Base-by-base conservation (phyloP, 2,888 invertebrate species). In the Lissonota sp. region DNA sequence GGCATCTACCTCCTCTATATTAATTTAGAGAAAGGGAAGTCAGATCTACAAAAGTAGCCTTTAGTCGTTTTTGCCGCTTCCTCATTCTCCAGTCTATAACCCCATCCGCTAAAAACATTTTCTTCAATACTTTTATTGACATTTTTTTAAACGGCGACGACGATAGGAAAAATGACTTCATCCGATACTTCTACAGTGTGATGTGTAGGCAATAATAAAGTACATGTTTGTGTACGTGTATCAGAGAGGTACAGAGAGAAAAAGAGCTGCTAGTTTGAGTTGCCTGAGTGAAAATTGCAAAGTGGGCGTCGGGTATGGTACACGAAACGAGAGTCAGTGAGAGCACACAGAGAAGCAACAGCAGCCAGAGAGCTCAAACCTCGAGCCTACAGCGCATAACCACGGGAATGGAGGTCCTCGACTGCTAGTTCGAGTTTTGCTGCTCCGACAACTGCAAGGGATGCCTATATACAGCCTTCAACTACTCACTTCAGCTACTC, bases 361-460 rank as follows among this genome's bases (percentile, higher is more conserved):
- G 58, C n/a, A 60, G 57, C 51, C 42, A 42, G 60, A 42, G 79
- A 71, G 75, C 62, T 75, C 55, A 62, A 62, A 62, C 44, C 67
- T 63, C 57, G 16, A 77, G 77, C 69, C 73, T 73, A 71, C 40
- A 49, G 66, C 64, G 64, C 37, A 62, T 14, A 69, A 62, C 67
- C 62, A 44, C 64, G 51, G 39, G 16, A 42, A 26, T n/a, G 75
- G 46, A 80, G 66, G 67, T 75, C 74, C 74, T 81, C 81, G 81
- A 81, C 81, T 74, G 78, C 78, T 81, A 75, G 71, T 82, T 79
- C 82, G 78, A 71, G 74, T 79, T 78, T 70, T 67, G 63, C 51
- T 71, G 79, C 79, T 82, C 51, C 67, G 63, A 51, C 75, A 53
- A 75, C 71, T 58, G 26, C 26, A 26, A 12, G 63, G 14, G 70